Evolutionary conservation across 2,888 invertebrate genomes (phyloP), one percentile per base, ranked within the genome.

Genomic region (Spodoptera littoralis): DNA sequence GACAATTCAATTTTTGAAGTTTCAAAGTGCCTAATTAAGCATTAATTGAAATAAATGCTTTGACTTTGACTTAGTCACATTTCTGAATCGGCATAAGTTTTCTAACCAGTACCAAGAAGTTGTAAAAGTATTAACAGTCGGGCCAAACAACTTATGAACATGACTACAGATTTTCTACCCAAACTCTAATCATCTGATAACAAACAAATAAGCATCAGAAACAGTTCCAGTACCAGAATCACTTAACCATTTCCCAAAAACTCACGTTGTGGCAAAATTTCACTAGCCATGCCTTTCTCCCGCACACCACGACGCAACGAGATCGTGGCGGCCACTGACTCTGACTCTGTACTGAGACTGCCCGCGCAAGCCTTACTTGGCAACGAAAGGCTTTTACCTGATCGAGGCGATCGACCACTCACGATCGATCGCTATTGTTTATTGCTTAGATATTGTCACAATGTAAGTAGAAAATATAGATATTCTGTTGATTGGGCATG

Each of bases 261-360:
- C 55, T 64, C 77, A 66, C 62, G 58, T 61, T 55, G 57, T 36
- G 43, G 65, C 52, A 55, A 72, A 76, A 79, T 79, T 79, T 79
- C 79, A 77, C 79, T 76, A 57, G 61, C 65, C 12, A 54, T 65
- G 55, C 79, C 79, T 79, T 79, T 79, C 79, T 79, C 79, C 64
- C 68, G 60, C 77, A 73, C 76, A 76, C 67, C 66, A 30, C 50
- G 43, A 44, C 13, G 46, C 43, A 41, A 51, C 61, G 65, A 65
- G 65, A 66, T 63, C 50, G 59, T 48, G 47, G 54, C 62, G 52
- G 64, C 63, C 78, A 67, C 73, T 70, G 66, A 75, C 67, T 48
- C 73, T 70, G 66, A 75, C 67, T 48, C 36, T 36, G 9, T 9
- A 8, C 9, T 0, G 36, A 36, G 6, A 36, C 36, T 36, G 36